Conservation (phyloP, 64 coral and sea anemone species). For the Stylophora pistillata region DNA sequence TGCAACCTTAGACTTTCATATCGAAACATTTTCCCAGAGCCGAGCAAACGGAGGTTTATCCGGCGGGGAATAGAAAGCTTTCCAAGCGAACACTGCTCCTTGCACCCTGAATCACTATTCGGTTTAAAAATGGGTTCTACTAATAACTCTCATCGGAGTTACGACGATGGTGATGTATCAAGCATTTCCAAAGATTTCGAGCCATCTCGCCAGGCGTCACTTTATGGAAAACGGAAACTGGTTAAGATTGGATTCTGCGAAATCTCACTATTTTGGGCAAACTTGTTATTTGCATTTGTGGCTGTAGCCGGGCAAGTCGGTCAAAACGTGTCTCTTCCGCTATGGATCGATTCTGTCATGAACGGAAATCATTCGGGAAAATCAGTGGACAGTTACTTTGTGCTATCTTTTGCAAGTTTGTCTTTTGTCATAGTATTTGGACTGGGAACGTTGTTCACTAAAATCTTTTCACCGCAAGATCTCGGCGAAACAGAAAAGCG, state of each 20-base stretch:
- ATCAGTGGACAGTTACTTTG: slow-evolving; percentile 79
- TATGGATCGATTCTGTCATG: slow-evolving; percentile 74
- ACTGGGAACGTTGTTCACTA: slow-evolving; percentile 36
- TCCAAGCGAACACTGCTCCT: no score
- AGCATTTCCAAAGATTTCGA: no score
- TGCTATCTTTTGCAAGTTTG: slow-evolving; percentile 75
- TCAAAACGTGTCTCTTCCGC: slow-evolving; percentile 67
- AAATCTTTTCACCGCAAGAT: slow-evolving; percentile 39
- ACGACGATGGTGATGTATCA: no score
- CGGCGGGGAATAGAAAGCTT: no score
- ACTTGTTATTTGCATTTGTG: slow-evolving; percentile 74
- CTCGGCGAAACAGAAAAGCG: slow-evolving; percentile 73
- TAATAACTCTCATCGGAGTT: no score
- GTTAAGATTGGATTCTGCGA: slow-evolving; percentile 24
- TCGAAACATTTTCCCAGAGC: no score
- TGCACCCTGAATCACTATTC: no score
- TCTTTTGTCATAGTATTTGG: slow-evolving; percentile 95
- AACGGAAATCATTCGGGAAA: slow-evolving; percentile 4
- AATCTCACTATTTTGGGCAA: slow-evolving; percentile 48
- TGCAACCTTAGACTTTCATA: no score
- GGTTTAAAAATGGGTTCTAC: no score
- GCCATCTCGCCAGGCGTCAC: background rate
- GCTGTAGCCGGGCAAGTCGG: slow-evolving; percentile 71
- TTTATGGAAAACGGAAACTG: background rate
- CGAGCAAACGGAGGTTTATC: no score